These are phyloP conservation scores for Eriocheir sinensis DNA, from an alignment of 1,140 invertebrate genomes.

Conservation along the genomic window DNA sequence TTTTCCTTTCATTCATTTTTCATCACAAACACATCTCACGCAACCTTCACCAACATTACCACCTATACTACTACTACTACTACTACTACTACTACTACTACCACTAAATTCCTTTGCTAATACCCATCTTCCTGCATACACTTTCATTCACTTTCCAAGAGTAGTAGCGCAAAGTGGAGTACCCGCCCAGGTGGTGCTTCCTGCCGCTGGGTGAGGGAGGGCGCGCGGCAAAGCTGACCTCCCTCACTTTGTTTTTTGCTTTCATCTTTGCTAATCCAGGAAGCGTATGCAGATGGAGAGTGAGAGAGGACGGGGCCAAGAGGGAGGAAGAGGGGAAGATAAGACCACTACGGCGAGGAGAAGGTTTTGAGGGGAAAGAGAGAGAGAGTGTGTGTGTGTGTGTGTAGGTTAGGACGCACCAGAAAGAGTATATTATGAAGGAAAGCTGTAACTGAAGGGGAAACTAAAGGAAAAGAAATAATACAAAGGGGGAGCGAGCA, in stretches of 20 bases:
- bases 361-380: neutral
- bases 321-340: neutral
- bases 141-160: neutral
- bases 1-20: too few relatives aligned
- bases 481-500: too few relatives aligned
- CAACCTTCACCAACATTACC: too few relatives aligned
- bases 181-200: neutral
- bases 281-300: neutral
- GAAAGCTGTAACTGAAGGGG: too few relatives aligned
- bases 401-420: too few relatives aligned
- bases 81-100: neutral
- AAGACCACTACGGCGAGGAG: neutral
- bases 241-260: neutral
- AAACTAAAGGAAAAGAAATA: too few relatives aligned
- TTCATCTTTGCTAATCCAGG: conserved; percentile 4
- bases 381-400: too few relatives aligned
- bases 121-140: neutral
- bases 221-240: neutral
- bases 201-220: neutral
- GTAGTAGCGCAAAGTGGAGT: neutral
- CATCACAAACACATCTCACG: too few relatives aligned
- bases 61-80: neutral
- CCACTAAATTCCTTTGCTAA: neutral
- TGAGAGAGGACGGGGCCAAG: neutral
- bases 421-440: too few relatives aligned